Conservation (phyloP, 2,797 vertebrate genomes). For the Alcedo atthis region DNA sequence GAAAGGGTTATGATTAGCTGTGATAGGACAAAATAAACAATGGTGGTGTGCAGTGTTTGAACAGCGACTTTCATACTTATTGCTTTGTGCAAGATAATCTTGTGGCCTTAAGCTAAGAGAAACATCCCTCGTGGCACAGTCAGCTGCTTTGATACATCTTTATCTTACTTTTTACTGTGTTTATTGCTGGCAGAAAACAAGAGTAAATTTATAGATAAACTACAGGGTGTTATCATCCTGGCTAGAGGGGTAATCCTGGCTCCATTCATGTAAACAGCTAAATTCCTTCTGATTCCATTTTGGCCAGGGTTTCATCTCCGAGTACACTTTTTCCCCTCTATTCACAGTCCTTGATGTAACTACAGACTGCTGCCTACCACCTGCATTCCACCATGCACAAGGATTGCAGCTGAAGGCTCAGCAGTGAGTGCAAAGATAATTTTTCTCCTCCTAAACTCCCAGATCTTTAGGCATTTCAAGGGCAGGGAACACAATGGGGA, state of each 20-base stretch:
- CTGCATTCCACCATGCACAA: not conserved
- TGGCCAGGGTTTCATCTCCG: slow-evolving; percentile 12
- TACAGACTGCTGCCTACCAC: slow-evolving; percentile 22
- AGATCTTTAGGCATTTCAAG: not conserved
- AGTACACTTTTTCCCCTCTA: not conserved
- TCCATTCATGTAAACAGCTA: slow-evolving; percentile 56
- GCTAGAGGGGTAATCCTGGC: slow-evolving; percentile 35
- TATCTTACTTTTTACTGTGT: slow-evolving; percentile 51
- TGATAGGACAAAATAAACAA: slow-evolving; percentile 42
- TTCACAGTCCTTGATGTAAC: slow-evolving; percentile 64
- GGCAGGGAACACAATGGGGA: not conserved
- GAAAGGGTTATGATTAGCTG: slow-evolving; percentile 46
- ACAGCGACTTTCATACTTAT: not conserved
- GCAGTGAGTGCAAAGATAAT: not conserved
- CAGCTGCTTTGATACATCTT: slow-evolving; percentile 50
- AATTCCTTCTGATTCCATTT: slow-evolving; percentile 62
- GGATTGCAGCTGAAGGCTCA: not conserved
- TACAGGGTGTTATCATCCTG: slow-evolving; percentile 29
- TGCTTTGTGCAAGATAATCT: slow-evolving; percentile 37
- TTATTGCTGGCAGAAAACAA: slow-evolving; percentile 69
- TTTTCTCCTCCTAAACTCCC: not conserved
- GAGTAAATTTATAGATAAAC: slow-evolving; percentile 68
- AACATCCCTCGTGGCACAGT: slow-evolving; percentile 28
- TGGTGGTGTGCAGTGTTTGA: slow-evolving; percentile 40
- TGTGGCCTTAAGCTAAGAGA: not conserved